Conservation (phyloP, 2,888 invertebrate genomes). For the Hemicrepidius hirtus region DNA sequence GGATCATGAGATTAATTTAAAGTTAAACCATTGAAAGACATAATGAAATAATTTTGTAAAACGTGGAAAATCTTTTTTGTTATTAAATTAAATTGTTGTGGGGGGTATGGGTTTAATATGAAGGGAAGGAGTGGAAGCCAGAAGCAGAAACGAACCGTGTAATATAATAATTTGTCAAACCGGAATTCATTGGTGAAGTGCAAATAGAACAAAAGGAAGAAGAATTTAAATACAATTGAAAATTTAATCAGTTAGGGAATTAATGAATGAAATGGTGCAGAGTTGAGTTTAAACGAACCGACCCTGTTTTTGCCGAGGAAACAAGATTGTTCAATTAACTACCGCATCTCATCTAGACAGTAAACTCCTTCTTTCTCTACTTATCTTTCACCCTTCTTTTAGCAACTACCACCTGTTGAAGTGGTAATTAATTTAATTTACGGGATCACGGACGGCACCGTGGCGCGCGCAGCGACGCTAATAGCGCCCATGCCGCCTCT, state of each 20-base stretch:
- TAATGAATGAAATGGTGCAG: constrained; percentile 63
- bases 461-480: constrained; percentile 55
- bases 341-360: constrained; percentile 62
- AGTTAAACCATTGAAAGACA: not conserved
- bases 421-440: constrained; percentile 70
- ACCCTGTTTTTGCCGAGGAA: constrained; percentile 59
- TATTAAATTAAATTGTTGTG: constrained; percentile 21
- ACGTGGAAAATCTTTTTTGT: not conserved
- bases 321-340: constrained; percentile 68
- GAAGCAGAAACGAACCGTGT: constrained; percentile 45
- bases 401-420: constrained; percentile 67
- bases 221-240: constrained; percentile 59
- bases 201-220: constrained; percentile 53
- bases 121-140: constrained; percentile 33
- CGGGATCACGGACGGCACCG: constrained; percentile 62
- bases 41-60: constrained; percentile 12
- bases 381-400: constrained; percentile 59
- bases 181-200: constrained; percentile 50
- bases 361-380: constrained; percentile 63
- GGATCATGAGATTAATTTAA: not conserved
- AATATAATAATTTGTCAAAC: constrained; percentile 53
- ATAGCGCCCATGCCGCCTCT: constrained; percentile 61
- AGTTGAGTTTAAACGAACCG: constrained; percentile 61
- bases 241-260: constrained; percentile 63
- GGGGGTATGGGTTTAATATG: constrained; percentile 3